Percentiles rank a stretch among this genome's conserved stretches.
Evolutionary conservation across 2,888 invertebrate genomes (phyloP).

Genomic region (Marronus borbonicus): DNA sequence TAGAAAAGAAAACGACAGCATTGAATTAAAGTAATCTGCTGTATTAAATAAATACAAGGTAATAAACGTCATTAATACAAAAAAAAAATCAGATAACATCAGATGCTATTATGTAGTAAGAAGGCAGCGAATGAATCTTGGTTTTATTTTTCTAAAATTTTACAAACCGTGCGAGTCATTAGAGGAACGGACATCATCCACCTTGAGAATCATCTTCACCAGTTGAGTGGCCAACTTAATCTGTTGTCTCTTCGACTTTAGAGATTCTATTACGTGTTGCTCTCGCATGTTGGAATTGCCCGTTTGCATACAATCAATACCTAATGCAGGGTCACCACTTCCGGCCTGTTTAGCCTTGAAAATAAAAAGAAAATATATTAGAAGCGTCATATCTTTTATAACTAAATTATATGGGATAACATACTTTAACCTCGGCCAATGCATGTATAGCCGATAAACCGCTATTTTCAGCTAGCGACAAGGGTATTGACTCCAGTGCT

Average conservation of each 20-base stretch:
- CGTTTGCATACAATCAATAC: constrained; percentile 94
- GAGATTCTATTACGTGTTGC: constrained; percentile 96
- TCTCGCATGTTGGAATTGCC: constrained; percentile 92
- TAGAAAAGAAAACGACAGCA: no score
- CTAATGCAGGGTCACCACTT: constrained; percentile 89
- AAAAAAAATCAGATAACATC: no score
- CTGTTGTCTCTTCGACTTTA: constrained; percentile 98
- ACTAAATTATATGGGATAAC: neutral
- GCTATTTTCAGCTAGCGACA: constrained; percentile 97
- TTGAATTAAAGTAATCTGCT: no score
- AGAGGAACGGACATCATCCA: constrained; percentile 90
- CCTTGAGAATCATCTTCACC: constrained; percentile 99
- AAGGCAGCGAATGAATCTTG: no score
- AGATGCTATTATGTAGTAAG: no score
- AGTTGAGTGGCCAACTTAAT: constrained; percentile 96
- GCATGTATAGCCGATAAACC: constrained; percentile 95
- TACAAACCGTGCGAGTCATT: constrained; percentile 54
- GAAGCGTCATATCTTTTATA: no score
- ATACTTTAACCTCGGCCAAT: constrained; percentile 86
- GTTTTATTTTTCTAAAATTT: neutral
- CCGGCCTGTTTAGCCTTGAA: constrained; percentile 83
- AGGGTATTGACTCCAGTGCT: constrained; percentile 94
- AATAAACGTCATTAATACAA: no score
- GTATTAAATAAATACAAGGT: no score
- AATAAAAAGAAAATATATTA: no score